Base-by-base conservation (phyloP, 2,888 invertebrate species). In the Oscheius sp. region DNA sequence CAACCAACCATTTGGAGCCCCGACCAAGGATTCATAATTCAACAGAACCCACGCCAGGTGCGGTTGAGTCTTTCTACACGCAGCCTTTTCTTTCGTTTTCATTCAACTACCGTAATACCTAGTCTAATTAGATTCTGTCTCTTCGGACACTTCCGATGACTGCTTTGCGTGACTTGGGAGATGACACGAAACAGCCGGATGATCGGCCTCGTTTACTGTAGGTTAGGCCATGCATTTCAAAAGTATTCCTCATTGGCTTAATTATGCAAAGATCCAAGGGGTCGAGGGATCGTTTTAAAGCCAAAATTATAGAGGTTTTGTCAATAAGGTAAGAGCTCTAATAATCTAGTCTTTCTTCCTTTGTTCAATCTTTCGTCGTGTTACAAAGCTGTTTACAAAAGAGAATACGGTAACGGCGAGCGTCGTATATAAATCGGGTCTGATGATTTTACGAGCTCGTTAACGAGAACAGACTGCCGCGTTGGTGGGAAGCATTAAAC, bases 391-490 rank as follows among this genome's bases (percentile, higher is more conserved):
- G n/a, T n/a, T n/a, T n/a, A n/a, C n/a, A n/a, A n/a, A 34, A 34
- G 12, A 12, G 23, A 33, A 31, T 57, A 37, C 57, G 57, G 57
- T 57, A 37, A 39, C 37, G 10, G 20, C 23, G 23, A 34, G 23
- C 34, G 10, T 15, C 33, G 52, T 29, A n/a, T 20, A 31, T 55
- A 33, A 55, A 55, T 55, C 55, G 4, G 55, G 23, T 25, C n/a
- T 57, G 57, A 57, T 37, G 57, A 17, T 57, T 57, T 57, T 37
- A 57, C 23, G 57, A 57, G 37, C 37, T 57, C 57, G 57, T 57
- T 23, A 57, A 37, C 17, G 42, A 42, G 4, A 17, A 42, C n/a
- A 42, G n/a, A 42, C 15, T 17, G 42, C n/a, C 8, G 37, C 20
- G 52, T 42, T 17, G 42, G 20, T 17, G n/a, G 42, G 52, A 29